Evolutionary conservation across 1,140 invertebrate genomes (phyloP), one percentile per base, ranked within the genome.

Genomic region (Heliconius himera): DNA sequence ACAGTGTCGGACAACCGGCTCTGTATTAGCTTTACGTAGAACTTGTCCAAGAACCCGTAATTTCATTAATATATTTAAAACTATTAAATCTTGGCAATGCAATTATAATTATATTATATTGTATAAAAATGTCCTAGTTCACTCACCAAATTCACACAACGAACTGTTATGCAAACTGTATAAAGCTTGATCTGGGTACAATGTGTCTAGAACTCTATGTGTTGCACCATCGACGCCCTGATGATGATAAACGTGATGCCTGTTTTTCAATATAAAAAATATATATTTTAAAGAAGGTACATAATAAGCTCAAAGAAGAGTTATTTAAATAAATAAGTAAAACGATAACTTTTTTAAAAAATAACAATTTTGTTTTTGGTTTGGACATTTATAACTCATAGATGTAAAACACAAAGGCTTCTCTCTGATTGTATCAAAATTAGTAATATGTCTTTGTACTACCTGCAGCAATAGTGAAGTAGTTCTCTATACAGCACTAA

Each of bases 111-210:
- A 26, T 4, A 60, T 26, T n/a, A 22, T 22, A 60, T 26, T 60
- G 3, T 26, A 11, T 66, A 26, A 26, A 26, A n/a, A 13, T 13
- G 26, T 11, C 11, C 22, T 56, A 66, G 1, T 26, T 38, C 41
- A 74, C 77, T 88, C 70, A 88, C 96, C 97, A 91, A 96, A 98
- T 91, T 98, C 97, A 1, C 97, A 97, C 1, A 98, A 93, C 0
- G 97, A 97, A 81, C 97, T 98, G 93, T 98, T 98, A 85, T 97
- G 96, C 0, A 98, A 96, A 22, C 96, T 96, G 90, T 98, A 98
- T 0, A 95, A 93, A 0, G 97, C 97, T 90, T 97, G 97, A 80
- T 96, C 96, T 16, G 97, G 96, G 84, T 96, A 97, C 16, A 98
- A 85, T 83, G 96, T 95, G 81, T 96, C 96, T 3, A 98, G 87